Evolutionary conservation across 2,888 invertebrate species (phyloP).

Genomic region (Sesia apiformis): DNA sequence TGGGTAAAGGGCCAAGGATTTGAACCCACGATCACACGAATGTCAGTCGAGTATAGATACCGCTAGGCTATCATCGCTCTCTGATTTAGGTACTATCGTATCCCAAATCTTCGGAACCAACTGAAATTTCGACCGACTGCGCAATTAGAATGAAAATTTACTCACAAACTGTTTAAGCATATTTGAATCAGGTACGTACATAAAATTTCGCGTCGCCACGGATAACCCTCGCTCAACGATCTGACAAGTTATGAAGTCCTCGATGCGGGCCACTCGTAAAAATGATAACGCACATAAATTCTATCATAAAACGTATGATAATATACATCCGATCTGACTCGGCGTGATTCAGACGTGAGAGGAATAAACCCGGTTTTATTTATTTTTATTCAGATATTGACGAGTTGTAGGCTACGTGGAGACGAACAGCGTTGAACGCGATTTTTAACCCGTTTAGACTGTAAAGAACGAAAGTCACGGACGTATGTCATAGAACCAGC

Average conservation of each 20-base stretch:
- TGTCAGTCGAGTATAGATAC: too few relatives aligned
- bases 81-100: too few relatives aligned
- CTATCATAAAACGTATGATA: slow-evolving; percentile 29
- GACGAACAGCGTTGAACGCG: too few relatives aligned
- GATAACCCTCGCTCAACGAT: slow-evolving; percentile 7
- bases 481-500: too few relatives aligned
- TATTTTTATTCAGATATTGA: not conserved
- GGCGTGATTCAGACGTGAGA: slow-evolving; percentile 20
- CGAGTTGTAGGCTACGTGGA: not conserved
- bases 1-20: too few relatives aligned
- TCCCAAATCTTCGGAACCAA: too few relatives aligned
- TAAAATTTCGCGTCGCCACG: not conserved
- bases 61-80: too few relatives aligned
- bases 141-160: too few relatives aligned
- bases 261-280: slow-evolving; percentile 30
- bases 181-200: not conserved
- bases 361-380: slow-evolving; percentile 14
- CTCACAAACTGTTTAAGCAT: not conserved
- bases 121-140: too few relatives aligned
- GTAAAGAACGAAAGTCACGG: too few relatives aligned
- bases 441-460: too few relatives aligned
- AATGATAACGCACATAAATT: slow-evolving; percentile 36
- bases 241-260: slow-evolving; percentile 22
- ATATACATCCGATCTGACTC: slow-evolving; percentile 20
- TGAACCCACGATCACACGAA: too few relatives aligned